phyloP scores from a whole-genome alignment of 2,113 vertebrate genomes.

The Triplophysa rosa region DNA sequence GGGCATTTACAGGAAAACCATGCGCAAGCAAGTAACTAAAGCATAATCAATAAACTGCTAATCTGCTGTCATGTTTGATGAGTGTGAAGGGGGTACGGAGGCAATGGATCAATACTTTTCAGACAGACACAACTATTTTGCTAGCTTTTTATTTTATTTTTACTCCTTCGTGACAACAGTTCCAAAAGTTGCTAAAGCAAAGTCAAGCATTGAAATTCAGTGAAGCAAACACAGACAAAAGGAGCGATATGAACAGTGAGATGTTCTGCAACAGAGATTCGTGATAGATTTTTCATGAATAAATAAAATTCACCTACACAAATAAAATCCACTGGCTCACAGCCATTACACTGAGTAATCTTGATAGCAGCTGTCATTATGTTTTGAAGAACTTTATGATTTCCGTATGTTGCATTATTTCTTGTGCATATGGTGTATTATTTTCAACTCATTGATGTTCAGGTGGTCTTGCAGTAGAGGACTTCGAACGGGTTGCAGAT shows the following conservation, averaged over 20 bases:
- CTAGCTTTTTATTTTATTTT: background rate
- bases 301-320: background rate
- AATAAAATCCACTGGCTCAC: background rate
- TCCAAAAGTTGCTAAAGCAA: background rate
- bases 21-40: constrained; percentile 28
- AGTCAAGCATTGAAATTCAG: background rate
- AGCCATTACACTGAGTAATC: background rate
- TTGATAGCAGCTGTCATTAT: constrained; percentile 5
- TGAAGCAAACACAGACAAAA: background rate
- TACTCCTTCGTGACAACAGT: background rate
- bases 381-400: background rate
- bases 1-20: constrained; percentile 24
- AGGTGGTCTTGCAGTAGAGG: background rate
- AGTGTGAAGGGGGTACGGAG: constrained; percentile 38
- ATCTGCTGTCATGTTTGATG: constrained; percentile 37
- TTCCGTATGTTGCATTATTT: constrained; percentile 4
- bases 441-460: constrained; percentile 4
- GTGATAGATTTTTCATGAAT: no score
- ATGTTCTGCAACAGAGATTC: background rate
- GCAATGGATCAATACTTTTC: constrained; percentile 45
- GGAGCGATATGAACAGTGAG: background rate
- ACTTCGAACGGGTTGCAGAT: background rate
- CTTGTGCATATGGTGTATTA: background rate
- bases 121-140: background rate
- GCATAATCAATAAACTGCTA: constrained; percentile 43